Percentiles rank a stretch among this genome's conserved stretches.
Evolutionary conservation across 1,140 invertebrate species (phyloP).

Genomic region (Bombus cullumanus): DNA sequence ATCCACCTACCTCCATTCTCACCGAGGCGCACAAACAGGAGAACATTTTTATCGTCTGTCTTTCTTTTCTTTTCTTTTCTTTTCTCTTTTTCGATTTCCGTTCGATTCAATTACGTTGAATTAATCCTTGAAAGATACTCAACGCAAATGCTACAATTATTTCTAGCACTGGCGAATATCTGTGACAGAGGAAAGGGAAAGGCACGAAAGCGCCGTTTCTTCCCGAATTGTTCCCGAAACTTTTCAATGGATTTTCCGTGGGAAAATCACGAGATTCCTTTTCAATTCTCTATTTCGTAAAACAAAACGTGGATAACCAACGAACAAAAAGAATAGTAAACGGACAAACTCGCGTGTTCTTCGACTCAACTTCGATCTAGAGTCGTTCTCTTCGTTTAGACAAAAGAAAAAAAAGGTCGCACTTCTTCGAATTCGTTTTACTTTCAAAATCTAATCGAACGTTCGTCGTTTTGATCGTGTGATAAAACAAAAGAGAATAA

Average conservation of each 20-base stretch:
- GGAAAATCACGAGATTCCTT: neutral
- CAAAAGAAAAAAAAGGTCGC: neutral
- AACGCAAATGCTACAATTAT: slow-evolving; percentile 56
- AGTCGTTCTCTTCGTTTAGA: neutral
- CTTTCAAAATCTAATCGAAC: neutral
- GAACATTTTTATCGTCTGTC: slow-evolving; percentile 74
- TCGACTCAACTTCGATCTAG: neutral
- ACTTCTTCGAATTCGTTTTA: neutral
- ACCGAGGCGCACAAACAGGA: slow-evolving; percentile 79
- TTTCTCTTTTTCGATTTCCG: neutral
- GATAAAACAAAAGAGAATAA: neutral
- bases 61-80: neutral
- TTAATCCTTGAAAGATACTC: slow-evolving; percentile 49
- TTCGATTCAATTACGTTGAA: slow-evolving; percentile 28
- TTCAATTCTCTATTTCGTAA: neutral
- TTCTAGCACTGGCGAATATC: slow-evolving; percentile 66
- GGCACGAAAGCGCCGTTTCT: neutral
- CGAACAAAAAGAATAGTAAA: neutral
- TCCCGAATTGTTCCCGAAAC: neutral
- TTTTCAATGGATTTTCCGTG: neutral
- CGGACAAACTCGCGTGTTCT: neutral
- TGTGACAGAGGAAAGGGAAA: neutral
- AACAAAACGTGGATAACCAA: too few relatives aligned
- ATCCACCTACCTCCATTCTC: slow-evolving; percentile 79
- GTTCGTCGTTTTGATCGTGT: neutral